Evolutionary conservation across 2,888 invertebrate genomes (phyloP), one percentile per base, ranked within the genome.

Genomic region (Pegoplata infirma): DNA sequence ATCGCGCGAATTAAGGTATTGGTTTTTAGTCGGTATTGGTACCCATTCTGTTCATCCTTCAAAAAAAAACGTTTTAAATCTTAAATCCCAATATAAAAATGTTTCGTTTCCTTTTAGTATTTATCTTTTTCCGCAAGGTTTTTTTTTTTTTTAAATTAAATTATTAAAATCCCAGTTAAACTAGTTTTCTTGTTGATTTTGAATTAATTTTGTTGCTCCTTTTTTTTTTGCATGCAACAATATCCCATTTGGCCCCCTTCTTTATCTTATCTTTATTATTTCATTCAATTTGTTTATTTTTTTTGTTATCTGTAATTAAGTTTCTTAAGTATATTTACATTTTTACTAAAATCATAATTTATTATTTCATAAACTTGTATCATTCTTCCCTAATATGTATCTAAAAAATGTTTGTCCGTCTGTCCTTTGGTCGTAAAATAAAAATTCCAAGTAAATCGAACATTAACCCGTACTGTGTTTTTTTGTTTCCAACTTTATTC

Each of bases 391-490:
- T 68, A 58, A 68, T 68, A 55, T 66, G 47, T 47, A 19, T 49
- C 8, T 63, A 44, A 49, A n/a, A n/a, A n/a, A 49, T 44, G 28
- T 21, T 40, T 7, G 40, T 25, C 49, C 28, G n/a, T 21, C 19
- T n/a, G 58, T 14, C 25, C 17, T 49, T 49, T 49, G 49, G 40
- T 40, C n/a, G 21, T 49, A 21, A 23, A 6, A 58, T 19, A 68
- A 46, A 56, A 68, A 53, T 36, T 63, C 36, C 69, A 69, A 78
- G 74, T 61, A 71, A 74, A 66, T 78, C 78, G 78, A 78, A 74
- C 78, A 66, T 78, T 78, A 78, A 78, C 78, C 74, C 74, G 74
- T 49, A 66, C 23, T 64, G 7, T 46, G 6, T 46, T 69, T 16
- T 63, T 14, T 47, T n/a, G n/a, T n/a, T n/a, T n/a, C n/a, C n/a